Percentiles rank a stretch among this genome's conserved stretches.
Evolutionary conservation across 1,140 invertebrate genomes (phyloP).

Genomic region (Anastrepha ludens): DNA sequence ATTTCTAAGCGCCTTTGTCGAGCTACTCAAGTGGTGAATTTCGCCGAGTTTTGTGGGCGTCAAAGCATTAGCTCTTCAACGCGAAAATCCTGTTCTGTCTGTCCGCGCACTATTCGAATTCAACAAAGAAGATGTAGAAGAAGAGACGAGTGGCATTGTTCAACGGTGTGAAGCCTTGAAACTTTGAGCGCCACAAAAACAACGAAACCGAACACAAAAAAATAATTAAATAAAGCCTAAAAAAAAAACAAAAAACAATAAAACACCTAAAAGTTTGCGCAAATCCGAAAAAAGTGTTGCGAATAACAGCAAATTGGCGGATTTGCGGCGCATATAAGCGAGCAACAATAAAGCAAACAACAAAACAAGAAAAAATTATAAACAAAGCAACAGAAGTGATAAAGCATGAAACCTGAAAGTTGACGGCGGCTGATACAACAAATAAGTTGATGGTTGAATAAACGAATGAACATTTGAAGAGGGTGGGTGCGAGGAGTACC

Average conservation of each 20-base stretch:
- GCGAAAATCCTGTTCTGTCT: conserved; percentile 13
- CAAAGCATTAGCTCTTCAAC: conserved; percentile 24
- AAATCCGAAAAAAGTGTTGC: conserved; percentile 36
- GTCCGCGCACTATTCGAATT: background rate
- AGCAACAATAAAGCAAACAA: background rate
- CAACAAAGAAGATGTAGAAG: conserved; percentile 22
- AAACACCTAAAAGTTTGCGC: background rate
- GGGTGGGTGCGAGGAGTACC: background rate
- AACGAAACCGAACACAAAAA: conserved; percentile 1
- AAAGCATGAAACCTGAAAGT: conserved; percentile 9
- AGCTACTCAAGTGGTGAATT: conserved; percentile 44
- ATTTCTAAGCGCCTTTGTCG: conserved; percentile 35
- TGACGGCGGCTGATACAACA: conserved; percentile 4
- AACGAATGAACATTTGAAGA: background rate
- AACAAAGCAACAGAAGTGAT: conserved; percentile 18
- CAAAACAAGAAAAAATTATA: background rate
- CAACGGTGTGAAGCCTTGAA: conserved; percentile 28
- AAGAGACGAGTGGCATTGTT: conserved; percentile 10
- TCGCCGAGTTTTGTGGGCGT: background rate
- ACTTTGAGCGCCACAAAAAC: conserved; percentile 4
- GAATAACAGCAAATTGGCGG: background rate
- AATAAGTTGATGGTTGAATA: background rate
- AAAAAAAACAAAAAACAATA: conserved; percentile 1
- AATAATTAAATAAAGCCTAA: background rate
- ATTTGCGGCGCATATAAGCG: background rate